Evolutionary conservation across 23 tunicate genomes (phyloP).

Genomic region (Halocynthia aurantium): DNA sequence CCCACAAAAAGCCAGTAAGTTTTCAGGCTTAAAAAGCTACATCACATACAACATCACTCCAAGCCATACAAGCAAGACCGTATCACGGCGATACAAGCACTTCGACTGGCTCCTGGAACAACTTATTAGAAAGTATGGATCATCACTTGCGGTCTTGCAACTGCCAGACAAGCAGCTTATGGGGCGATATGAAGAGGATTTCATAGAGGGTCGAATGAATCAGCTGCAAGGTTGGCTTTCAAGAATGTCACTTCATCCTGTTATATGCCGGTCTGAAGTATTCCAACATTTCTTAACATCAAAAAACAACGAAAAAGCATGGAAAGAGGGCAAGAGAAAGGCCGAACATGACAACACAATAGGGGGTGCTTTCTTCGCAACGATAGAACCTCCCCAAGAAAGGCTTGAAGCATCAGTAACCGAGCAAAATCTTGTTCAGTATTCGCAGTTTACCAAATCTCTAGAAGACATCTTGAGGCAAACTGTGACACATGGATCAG

Average conservation of each 20-base stretch:
- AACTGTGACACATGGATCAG: slow-evolving; percentile 36
- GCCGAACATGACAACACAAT: slow-evolving; percentile 83
- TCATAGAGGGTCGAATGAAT: slow-evolving; percentile 67
- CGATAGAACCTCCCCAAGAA: slow-evolving; percentile 26
- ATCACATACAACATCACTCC: slow-evolving; percentile 87
- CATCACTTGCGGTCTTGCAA: slow-evolving; percentile 66
- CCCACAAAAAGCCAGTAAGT: slow-evolving; percentile 83
- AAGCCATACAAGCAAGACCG: slow-evolving; percentile 66
- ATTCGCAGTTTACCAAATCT: slow-evolving; percentile 52
- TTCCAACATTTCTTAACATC: slow-evolving; percentile 75
- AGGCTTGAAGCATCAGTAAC: slow-evolving; percentile 41
- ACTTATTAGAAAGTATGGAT: slow-evolving; percentile 48
- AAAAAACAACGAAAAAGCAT: slow-evolving; percentile 65
- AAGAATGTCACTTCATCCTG: slow-evolving; percentile 85
- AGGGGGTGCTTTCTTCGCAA: slow-evolving; percentile 65
- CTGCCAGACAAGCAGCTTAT: slow-evolving; percentile 93
- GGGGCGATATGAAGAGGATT: slow-evolving; percentile 95
- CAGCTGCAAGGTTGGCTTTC: slow-evolving; percentile 72
- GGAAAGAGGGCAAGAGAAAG: slow-evolving; percentile 92
- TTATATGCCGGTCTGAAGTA: slow-evolving; percentile 64
- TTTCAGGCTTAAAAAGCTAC: slow-evolving; percentile 74
- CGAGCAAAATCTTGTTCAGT: slow-evolving; percentile 47
- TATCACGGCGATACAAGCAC: slow-evolving; percentile 89
- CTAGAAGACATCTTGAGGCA: slow-evolving; percentile 76
- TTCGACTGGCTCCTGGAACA: slow-evolving; percentile 98